Evolutionary conservation across 2,113 vertebrate genomes (phyloP), one percentile per base, ranked within the genome.

Genomic region (Rhynchopsitta pachyrhyncha): DNA sequence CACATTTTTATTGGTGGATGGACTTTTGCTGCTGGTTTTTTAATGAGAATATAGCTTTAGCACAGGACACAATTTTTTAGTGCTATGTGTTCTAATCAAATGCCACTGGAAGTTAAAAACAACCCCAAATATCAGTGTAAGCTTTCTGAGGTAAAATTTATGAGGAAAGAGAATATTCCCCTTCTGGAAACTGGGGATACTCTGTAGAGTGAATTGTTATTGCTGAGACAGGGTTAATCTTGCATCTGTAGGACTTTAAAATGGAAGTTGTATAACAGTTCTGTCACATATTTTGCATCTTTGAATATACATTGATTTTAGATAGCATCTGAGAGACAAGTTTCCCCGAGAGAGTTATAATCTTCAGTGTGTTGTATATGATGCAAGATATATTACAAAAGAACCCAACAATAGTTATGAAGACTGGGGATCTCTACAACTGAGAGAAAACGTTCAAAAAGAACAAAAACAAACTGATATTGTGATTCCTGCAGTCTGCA

Each of bases 191-290:
- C 4, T 2, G 2, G 8, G 10, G 13, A 44, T 71, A 17, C 24
- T n/a, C n/a, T 69, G 24, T 57, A 68, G 41, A 82, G 25, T 66
- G 47, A 79, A 57, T 17, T 50, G 14, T 6, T 63, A 2, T 47
- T 79, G 19, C 42, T 78, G 39, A 70, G 55, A 24, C 9, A 60
- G 13, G 46, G 27, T 86, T 93, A 86, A 79, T 79, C 10, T 79
- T 85, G 35, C 27, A 73, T 35, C 53, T 52, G 9, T 17, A 47
- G 22, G 44, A 57, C 9, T 73, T 94, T 70, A 64, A 19, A 60
- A 33, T n/a, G 7, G 7, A 77, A 63, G n/a, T 29, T 0, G 0
- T n/a, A 6, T 28, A 63, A 41, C 6, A 42, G 13, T 39, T 71
- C 47, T 88, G 27, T 19, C 24, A 35, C 20, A 3, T n/a, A 46